Evolutionary conservation across 2,888 invertebrate species (phyloP), one percentile per base, ranked within the genome.

Genomic region (Tenthredo distinguenda): DNA sequence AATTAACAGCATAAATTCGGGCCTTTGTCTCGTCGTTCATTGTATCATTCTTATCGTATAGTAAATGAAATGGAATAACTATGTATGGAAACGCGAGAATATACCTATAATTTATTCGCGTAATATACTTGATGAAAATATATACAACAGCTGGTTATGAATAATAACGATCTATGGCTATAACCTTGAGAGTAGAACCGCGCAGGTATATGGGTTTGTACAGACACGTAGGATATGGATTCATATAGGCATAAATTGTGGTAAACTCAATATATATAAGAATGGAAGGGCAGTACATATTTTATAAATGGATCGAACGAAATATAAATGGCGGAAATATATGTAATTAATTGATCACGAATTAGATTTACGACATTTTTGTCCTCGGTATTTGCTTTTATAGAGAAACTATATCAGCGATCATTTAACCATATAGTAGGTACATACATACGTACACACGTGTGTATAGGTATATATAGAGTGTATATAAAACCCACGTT

Each of bases 331-430:
- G 34, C 34, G 26, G 26, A 18, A 18, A 68, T 34, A 68, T 15
- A 68, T 68, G 15, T 68, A 18, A 68, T 34, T 15, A 68, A 34
- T 68, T 34, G 18, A 26, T 34, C 5, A 12, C 10, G 31, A 18
- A 68, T 26, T 18, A 72, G 40, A 72, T 72, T 40, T 74, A 71
- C 71, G 37, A 71, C 71, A 74, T 43, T 74, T 43, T 74, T 74
- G 40, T 74, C 43, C 72, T 43, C 40, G 72, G 9, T 74, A 21
- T 43, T 21, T n/a, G n/a, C 72, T 74, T 74, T 74, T 74, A 72
- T 72, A 72, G 72, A 9, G 12, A 74, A 74, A 74, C 43, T 74
- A 37, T 74, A 37, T 37, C 26, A 37, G 18, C 40, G n/a, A 31
- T 74, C 72, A 43, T 12, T 47, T 12, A 15, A 47, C 47, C 12